A percentile compares a stretch with the other conserved stretches of the same genome.
Evolutionary conservation across 2,797 vertebrate species (phyloP).

Genomic region (Aselliscus stoliczkanus): DNA sequence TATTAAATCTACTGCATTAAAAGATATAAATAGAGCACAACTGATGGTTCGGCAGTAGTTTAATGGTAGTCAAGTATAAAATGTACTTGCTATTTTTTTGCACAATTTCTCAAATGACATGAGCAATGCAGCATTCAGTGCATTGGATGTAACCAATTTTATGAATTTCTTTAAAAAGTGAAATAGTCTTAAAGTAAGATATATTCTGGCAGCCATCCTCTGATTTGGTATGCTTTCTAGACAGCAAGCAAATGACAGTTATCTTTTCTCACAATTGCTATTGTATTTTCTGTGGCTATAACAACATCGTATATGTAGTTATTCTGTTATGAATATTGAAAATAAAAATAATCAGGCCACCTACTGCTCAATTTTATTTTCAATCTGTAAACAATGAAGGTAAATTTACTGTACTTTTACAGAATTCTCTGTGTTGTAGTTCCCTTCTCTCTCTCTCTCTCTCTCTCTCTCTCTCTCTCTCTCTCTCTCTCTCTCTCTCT

Average conservation of each 20-base stretch:
- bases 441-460: background rate
- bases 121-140: background rate
- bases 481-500: background rate
- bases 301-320: background rate
- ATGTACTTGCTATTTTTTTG: background rate
- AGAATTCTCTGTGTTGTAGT: background rate
- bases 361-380: conserved; percentile 42
- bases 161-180: background rate
- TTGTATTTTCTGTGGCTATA: conserved; percentile 17
- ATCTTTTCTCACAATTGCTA: background rate
- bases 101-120: background rate
- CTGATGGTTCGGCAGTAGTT: background rate
- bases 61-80: conserved; percentile 51
- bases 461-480: background rate
- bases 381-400: background rate
- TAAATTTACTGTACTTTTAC: conserved; percentile 30
- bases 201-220: background rate
- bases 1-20: background rate
- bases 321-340: background rate
- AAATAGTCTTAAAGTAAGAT: conserved; percentile 34
- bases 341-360: conserved; percentile 37
- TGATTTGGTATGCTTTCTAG: background rate
- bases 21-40: conserved; percentile 18
- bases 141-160: background rate
- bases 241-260: background rate